Percentiles rank a stretch among this genome's conserved stretches.
Conservation (phyloP, 2,113 vertebrate genomes). For the Corythornis vintsioides region DNA sequence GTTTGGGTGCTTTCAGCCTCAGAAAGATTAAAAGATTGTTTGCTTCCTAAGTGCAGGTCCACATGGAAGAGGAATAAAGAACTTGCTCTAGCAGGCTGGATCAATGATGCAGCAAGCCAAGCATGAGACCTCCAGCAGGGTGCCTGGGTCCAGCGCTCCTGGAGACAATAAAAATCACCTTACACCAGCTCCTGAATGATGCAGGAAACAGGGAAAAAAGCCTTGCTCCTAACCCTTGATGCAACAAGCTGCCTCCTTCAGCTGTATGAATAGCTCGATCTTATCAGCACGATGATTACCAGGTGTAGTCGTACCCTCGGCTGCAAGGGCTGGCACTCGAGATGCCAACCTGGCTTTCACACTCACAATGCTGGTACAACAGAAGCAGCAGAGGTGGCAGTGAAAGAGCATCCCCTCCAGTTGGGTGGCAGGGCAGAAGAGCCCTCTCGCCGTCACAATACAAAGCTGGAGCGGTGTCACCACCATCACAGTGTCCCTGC, state of each 20-base stretch:
- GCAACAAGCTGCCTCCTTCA: background rate
- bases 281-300: background rate
- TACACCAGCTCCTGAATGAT: background rate
- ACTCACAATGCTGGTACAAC: accelerated
- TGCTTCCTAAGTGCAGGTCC: slow-evolving; percentile 21
- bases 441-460: background rate
- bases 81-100: slow-evolving; percentile 19
- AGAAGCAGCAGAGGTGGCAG: background rate
- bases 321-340: background rate
- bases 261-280: accelerated
- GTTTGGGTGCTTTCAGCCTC: slow-evolving; percentile 9
- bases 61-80: slow-evolving; percentile 16
- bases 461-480: background rate
- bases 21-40: slow-evolving; percentile 12
- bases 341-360: background rate
- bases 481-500: background rate
- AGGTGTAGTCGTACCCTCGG: background rate
- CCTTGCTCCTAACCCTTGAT: background rate
- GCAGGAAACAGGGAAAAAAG: background rate
- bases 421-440: background rate
- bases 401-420: background rate
- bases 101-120: slow-evolving; percentile 17
- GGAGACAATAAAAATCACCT: slow-evolving; percentile 13
- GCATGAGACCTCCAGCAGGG: background rate
- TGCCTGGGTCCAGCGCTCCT: background rate